A percentile compares a stretch with the other conserved stretches of the same genome.
These are phyloP conservation scores for Eupithecia inturbata DNA, from an alignment of 2,888 invertebrate genomes.

Conservation along the genomic window DNA sequence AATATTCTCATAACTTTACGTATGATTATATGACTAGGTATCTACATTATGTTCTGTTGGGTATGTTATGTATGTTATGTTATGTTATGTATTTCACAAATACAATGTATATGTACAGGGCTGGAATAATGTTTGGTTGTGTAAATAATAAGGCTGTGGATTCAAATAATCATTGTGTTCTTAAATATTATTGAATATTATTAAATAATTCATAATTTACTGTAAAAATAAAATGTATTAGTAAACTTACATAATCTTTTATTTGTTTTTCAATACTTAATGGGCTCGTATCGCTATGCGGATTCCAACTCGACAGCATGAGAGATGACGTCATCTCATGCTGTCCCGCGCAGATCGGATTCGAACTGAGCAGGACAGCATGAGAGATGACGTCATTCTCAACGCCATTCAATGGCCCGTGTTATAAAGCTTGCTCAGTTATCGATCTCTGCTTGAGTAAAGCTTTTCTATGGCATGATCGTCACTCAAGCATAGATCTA, in stretches of 20 bases:
- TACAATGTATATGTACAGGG: background rate
- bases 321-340: too few species aligned
- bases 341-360: background rate
- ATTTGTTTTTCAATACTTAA: background rate
- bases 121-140: slow-evolving; percentile 7
- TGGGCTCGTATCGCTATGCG: too few species aligned
- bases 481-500: too few species aligned
- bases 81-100: background rate
- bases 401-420: background rate
- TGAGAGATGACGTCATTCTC: background rate
- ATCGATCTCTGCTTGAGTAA: too few species aligned
- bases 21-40: background rate
- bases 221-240: background rate
- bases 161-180: background rate
- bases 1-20: too few species aligned
- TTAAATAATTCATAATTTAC: background rate
- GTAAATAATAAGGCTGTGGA: slow-evolving; percentile 12
- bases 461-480: too few species aligned
- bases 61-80: background rate
- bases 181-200: background rate
- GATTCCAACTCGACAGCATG: too few species aligned
- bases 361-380: background rate
- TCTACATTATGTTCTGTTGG: background rate
- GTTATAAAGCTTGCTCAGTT: too few species aligned
- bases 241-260: background rate